Evolutionary conservation across 1,140 invertebrate genomes (phyloP).

Genomic region (Limonius californicus): DNA sequence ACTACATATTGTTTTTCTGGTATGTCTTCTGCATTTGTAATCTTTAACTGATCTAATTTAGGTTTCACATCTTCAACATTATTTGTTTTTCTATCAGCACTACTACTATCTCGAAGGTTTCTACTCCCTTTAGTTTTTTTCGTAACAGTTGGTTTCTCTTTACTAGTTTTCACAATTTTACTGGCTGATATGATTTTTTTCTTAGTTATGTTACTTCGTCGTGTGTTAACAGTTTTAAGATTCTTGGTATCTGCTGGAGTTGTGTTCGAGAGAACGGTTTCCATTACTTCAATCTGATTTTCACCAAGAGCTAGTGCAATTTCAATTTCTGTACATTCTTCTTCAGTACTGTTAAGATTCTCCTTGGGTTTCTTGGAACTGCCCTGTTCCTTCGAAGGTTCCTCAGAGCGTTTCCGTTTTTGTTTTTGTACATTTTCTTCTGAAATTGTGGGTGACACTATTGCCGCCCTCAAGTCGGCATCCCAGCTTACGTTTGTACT

Average conservation of each 20-base stretch:
- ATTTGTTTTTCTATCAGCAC: neutral
- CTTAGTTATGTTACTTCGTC: too few species aligned
- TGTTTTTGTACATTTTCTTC: neutral
- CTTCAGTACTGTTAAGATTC: constrained; percentile 15
- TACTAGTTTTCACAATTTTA: neutral
- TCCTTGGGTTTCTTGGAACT: neutral
- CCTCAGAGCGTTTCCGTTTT: neutral
- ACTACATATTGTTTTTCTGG: constrained; percentile 1
- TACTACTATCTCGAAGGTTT: neutral
- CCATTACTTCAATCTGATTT: neutral
- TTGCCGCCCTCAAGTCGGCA: constrained; percentile 20
- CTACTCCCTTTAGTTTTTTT: neutral
- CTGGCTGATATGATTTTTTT: neutral
- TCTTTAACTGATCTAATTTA: neutral
- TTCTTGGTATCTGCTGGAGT: neutral
- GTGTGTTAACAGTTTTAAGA: too few species aligned
- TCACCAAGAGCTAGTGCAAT: too few species aligned
- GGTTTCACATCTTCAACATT: neutral
- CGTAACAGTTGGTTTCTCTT: neutral
- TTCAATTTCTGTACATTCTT: neutral
- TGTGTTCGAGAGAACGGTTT: neutral
- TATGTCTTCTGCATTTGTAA: neutral
- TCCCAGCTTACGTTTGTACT: constrained; percentile 19
- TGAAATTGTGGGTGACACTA: neutral
- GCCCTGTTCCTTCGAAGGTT: neutral